Evolutionary conservation across 1,140 invertebrate species (phyloP).

Genomic region (Euglossa dilemma): DNA sequence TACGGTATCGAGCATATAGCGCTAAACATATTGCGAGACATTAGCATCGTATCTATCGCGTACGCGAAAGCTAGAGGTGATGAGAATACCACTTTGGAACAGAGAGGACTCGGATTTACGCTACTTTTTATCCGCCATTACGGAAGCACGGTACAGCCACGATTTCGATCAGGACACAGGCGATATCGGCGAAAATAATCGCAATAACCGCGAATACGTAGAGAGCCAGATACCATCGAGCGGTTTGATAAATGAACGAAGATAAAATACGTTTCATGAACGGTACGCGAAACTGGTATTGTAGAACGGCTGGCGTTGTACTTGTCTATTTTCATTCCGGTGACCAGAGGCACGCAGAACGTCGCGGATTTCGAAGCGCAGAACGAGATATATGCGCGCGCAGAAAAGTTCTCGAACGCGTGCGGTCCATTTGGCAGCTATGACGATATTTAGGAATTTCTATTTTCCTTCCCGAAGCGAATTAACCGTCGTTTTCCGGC

Average conservation of each 20-base stretch:
- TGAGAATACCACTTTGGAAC: background rate
- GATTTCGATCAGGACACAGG: background rate
- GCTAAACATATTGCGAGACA: too few relatives aligned
- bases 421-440: constrained; percentile 38
- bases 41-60: background rate
- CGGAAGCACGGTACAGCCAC: background rate
- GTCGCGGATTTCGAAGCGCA: background rate
- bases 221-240: background rate
- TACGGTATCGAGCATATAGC: too few relatives aligned
- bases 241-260: background rate
- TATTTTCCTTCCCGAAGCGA: constrained; percentile 28
- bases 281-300: background rate
- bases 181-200: background rate
- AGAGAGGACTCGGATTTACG: background rate
- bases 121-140: background rate
- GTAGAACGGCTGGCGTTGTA: background rate
- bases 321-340: constrained; percentile 2
- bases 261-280: background rate
- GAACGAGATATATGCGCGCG: constrained; percentile 10
- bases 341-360: background rate
- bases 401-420: background rate
- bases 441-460: constrained; percentile 18
- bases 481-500: constrained; percentile 19
- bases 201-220: background rate
- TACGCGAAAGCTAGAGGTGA: background rate